Base-by-base conservation (phyloP, 2,888 invertebrate genomes). In the Cactoblastis cactorum region DNA sequence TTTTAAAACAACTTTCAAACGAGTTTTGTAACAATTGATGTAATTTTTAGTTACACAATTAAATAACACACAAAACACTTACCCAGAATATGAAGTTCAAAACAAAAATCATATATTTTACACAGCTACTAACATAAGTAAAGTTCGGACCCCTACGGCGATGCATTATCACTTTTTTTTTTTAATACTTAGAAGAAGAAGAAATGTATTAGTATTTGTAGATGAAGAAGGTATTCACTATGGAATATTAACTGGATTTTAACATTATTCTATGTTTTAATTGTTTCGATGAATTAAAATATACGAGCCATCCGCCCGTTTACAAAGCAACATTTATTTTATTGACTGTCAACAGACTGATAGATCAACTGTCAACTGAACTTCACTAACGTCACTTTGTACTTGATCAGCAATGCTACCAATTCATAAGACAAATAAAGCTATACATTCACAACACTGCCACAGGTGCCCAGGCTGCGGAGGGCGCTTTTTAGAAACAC, bases 71-170 rank as follows among this genome's bases (percentile, higher is more conserved):
- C 35, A 4, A 22, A 17, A 54, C 50, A 91, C 95, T 92, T 83
- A 96, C 96, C 97, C 96, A 97, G 83, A 96, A 96, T 64, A 96
- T 88, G 77, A 97, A 96, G 88, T 97, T 97, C 65, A 96, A 91
- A 69, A 96, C 91, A 85, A 97, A 97, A 81, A 97, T 95, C 88
- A 95, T 93, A 80, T 97, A 97, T 85, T 97, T 97, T 46, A 96
- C 95, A 83, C 95, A 95, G 45, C 95, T 94, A 80, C 95, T 96
- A 67, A 96, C 95, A 74, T 95, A 95, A 1, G 95, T 95, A 72
- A 94, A 94, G 82, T 94, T 94, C 66, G 93, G 91, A 65, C 91
- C 92, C 65, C 94, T 89, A 59, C 93, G 90, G 47, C 93, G 89
- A 71, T 93, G 92, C 91, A 91, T 91, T 72, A 83, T 90, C 53